These are phyloP conservation scores for Siphonodentalium dalli DNA, from an alignment of 2,888 invertebrate species.

Conservation along the genomic window DNA sequence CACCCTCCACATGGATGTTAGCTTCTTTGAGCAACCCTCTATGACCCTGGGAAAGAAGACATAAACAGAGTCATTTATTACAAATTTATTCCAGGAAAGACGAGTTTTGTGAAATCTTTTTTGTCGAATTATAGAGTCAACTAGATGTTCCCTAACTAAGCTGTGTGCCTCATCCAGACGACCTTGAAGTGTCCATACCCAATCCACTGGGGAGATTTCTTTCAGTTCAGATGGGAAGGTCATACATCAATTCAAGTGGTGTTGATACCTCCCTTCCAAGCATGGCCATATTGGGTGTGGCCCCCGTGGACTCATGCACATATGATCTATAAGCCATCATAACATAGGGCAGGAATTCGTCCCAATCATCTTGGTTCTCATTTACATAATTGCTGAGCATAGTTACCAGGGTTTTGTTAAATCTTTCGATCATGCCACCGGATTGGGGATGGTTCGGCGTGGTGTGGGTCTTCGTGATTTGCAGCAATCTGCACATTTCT, in stretches of 20 bases:
- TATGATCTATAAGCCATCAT: constrained; percentile 6
- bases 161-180: neutral
- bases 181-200: constrained; percentile 1
- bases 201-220: neutral
- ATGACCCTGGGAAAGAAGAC: no score
- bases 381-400: constrained; percentile 2
- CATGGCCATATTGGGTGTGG: constrained; percentile 1
- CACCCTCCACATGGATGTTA: no score
- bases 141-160: no score
- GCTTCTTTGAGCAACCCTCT: no score
- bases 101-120: no score
- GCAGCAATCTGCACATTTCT: no score
- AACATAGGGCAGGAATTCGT: constrained; percentile 2
- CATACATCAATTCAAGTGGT: constrained; percentile 7
- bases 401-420: constrained; percentile 7
- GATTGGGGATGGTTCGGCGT: no score
- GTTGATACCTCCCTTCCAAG: constrained; percentile 3
- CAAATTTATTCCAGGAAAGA: no score
- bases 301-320: constrained; percentile 5
- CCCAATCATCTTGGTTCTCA: neutral
- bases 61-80: no score
- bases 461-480: no score
- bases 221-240: neutral
- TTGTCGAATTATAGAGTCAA: no score
- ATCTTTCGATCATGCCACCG: constrained; percentile 5